Evolutionary conservation across 2,888 invertebrate species (phyloP), one percentile per base, ranked within the genome.

Genomic region (Acronicta leporina): DNA sequence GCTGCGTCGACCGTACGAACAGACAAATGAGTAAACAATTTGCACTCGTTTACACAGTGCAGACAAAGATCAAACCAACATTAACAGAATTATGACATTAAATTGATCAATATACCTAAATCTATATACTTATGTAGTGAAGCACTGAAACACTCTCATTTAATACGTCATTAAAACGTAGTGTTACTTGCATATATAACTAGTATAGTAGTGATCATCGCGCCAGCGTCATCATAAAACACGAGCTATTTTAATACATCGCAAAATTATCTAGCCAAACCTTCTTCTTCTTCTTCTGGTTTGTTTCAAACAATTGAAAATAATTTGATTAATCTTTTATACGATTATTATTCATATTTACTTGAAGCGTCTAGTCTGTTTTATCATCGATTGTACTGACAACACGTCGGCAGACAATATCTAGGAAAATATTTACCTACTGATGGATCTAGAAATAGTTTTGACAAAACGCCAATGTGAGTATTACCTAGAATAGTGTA

Each of bases 381-480:
- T 38, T 41, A 40, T 61, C 43, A 45, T 16, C 48, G 42, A 55
- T 41, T 45, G 49, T 52, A 56, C 44, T 49, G n/a, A 60, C 35
- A 44, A 71, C 41, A 40, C 41, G 16, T 59, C 53, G 11, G 20
- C 20, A 56, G 54, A 66, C 59, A 70, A 66, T 73, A 75, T 61
- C 56, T 40, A 51, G 38, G 58, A 59, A 56, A 70, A 50, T 63
- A 45, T 60, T 67, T 66, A n/a, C n/a, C n/a, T n/a, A 53, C 42
- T 53, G 30, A 66, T 47, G 15, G 45, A 56, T 59, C 66, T 73
- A 47, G 59, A 75, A 73, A 73, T 75, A 72, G 64, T 72, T 68
- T 73, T 73, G 73, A 73, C 64, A 75, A 60, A 56, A 71, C 57
- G 75, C 72, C 73, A 75, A 20, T 20, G 20, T n/a, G n/a, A n/a